phyloP scores from a whole-genome alignment of 2,113 vertebrate genomes.

The Myocastor coypus region DNA sequence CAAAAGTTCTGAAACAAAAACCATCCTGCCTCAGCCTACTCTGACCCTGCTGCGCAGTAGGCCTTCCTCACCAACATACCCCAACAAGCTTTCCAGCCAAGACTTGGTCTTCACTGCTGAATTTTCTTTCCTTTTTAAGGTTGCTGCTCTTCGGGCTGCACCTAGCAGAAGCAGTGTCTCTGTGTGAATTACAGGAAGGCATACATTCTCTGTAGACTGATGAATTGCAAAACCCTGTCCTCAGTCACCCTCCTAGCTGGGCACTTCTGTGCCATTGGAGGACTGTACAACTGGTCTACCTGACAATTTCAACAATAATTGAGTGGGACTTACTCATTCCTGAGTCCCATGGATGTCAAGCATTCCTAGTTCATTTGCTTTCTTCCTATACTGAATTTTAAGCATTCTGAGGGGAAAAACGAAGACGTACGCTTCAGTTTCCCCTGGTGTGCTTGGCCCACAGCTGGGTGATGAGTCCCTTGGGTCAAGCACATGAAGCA shows the following conservation, averaged over 20 bases:
- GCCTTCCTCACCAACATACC: neutral
- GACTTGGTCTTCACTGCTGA: constrained; percentile 44
- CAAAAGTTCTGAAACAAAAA: no score
- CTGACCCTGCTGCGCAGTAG: neutral
- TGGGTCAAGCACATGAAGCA: neutral
- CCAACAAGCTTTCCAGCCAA: constrained; percentile 61
- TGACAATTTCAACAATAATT: neutral
- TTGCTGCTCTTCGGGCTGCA: neutral
- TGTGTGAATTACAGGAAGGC: constrained; percentile 51
- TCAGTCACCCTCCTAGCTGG: neutral
- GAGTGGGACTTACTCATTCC: neutral
- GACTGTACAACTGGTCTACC: neutral
- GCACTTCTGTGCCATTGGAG: neutral
- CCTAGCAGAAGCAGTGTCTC: constrained; percentile 12
- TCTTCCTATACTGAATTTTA: neutral
- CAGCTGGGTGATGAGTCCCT: neutral
- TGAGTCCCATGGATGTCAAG: neutral
- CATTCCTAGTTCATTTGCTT: neutral
- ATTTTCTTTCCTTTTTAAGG: constrained; percentile 48
- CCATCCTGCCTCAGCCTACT: neutral
- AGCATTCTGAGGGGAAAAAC: neutral
- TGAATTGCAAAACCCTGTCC: constrained; percentile 18
- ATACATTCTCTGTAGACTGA: constrained; percentile 14
- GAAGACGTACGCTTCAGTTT: neutral
- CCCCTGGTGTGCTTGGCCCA: neutral